phyloP scores from a whole-genome alignment of 2,113 vertebrate species.

The Symphodus melops region DNA sequence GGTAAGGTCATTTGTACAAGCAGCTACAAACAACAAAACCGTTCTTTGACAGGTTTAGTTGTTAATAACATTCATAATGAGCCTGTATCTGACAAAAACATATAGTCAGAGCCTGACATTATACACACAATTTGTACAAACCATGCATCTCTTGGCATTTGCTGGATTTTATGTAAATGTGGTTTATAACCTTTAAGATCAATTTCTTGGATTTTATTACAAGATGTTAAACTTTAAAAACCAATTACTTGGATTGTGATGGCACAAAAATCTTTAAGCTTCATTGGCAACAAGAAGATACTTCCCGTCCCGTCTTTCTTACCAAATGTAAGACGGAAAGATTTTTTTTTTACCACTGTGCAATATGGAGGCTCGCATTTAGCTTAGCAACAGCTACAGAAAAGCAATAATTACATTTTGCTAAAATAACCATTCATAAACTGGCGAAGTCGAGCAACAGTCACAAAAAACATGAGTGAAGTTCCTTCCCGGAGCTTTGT shows the following conservation, averaged over 20 bases:
- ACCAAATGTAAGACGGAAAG: not conserved
- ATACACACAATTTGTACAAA: not conserved
- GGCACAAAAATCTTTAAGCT: not conserved
- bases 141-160: not conserved
- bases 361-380: not conserved
- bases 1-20: not conserved
- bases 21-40: not conserved
- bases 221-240: constrained; percentile 3
- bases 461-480: not conserved
- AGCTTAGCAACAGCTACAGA: not conserved
- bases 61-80: not conserved
- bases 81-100: not conserved
- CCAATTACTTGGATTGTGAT: not conserved
- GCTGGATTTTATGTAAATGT: constrained; percentile 7
- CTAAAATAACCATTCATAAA: too few species aligned
- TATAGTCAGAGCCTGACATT: not conserved
- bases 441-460: not conserved
- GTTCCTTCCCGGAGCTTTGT: not conserved
- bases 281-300: not conserved
- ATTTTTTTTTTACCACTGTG: not conserved
- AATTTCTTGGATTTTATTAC: constrained; percentile 7
- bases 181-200: not conserved
- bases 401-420: too few species aligned
- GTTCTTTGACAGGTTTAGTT: not conserved
- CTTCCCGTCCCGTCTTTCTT: not conserved